Conservation (phyloP, 2,888 invertebrate genomes). For the Erannis defoliaria region DNA sequence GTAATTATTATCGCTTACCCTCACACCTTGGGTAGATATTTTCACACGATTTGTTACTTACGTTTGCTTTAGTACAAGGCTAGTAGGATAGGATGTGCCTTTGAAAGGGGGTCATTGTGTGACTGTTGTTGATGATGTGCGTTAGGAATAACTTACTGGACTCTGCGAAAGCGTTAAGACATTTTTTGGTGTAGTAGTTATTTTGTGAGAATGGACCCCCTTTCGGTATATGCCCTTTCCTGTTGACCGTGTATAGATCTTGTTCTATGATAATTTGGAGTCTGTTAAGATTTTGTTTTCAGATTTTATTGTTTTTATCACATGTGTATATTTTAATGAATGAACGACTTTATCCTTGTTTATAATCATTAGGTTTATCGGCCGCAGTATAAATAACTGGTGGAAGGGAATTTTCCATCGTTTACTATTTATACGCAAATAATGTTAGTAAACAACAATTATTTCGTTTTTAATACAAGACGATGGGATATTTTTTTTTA, state of each 20-base stretch:
- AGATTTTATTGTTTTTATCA: conserved; percentile 19
- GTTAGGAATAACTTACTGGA: neutral
- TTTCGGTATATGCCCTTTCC: neutral
- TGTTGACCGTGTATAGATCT: neutral
- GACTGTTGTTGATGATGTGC: no score
- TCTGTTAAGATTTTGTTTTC: conserved; percentile 24
- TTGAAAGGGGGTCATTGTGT: neutral
- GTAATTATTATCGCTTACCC: conserved; percentile 75
- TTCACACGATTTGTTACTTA: conserved; percentile 48
- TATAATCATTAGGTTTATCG: conserved; percentile 13
- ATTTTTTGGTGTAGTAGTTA: no score
- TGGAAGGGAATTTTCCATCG: neutral
- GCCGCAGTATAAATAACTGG: conserved; percentile 4
- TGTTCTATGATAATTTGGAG: conserved; percentile 6
- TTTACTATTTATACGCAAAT: neutral
- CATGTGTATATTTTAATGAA: conserved; percentile 12
- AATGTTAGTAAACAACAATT: neutral
- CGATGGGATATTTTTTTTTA: no score
- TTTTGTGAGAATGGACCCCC: no score
- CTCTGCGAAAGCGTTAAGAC: no score
- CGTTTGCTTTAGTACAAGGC: conserved; percentile 11
- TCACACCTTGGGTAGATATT: conserved; percentile 66
- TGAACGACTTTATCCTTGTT: conserved; percentile 14
- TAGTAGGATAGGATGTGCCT: neutral
- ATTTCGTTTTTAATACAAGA: no score